A percentile compares a stretch with the other conserved stretches of the same genome.
Conservation (phyloP, 2,113 vertebrate species). For the Probosciger aterrimus region DNA sequence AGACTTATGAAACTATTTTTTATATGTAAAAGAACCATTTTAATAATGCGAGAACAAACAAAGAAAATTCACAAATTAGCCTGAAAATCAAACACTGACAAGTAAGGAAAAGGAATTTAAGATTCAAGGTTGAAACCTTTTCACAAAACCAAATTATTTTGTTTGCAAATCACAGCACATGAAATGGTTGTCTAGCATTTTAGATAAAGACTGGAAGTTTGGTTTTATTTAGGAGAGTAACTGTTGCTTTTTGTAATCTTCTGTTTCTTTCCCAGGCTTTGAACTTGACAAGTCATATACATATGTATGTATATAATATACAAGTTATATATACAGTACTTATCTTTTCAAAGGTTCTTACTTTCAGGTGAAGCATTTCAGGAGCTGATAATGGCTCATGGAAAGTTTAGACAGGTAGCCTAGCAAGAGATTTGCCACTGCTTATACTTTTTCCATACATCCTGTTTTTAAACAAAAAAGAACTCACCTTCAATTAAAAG, state of each 20-base stretch:
- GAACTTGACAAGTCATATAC: not conserved
- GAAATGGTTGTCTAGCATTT: not conserved
- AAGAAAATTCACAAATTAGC: not conserved
- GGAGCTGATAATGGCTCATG: not conserved
- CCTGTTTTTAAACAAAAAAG: not conserved
- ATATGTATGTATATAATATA: not conserved
- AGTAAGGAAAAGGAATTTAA: conserved; percentile 5
- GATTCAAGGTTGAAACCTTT: conserved; percentile 7
- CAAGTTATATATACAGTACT: not conserved
- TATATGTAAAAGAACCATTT: not conserved
- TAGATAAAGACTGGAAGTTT: not conserved
- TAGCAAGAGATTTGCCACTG: not conserved
- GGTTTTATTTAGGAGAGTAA: not conserved
- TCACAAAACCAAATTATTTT: conserved; percentile 43
- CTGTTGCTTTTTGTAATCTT: not conserved
- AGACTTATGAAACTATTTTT: not conserved
- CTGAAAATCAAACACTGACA: not conserved
- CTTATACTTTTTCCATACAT: not conserved
- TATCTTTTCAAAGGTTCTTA: not conserved
- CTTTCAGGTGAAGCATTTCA: not conserved
- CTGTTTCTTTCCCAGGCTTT: not conserved
- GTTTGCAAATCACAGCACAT: not conserved
- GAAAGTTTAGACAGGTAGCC: not conserved
- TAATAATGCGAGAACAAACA: not conserved
- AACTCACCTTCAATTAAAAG: not conserved